Evolutionary conservation across 1,140 invertebrate species (phyloP).

Genomic region (Drosophila gunungcola): DNA sequence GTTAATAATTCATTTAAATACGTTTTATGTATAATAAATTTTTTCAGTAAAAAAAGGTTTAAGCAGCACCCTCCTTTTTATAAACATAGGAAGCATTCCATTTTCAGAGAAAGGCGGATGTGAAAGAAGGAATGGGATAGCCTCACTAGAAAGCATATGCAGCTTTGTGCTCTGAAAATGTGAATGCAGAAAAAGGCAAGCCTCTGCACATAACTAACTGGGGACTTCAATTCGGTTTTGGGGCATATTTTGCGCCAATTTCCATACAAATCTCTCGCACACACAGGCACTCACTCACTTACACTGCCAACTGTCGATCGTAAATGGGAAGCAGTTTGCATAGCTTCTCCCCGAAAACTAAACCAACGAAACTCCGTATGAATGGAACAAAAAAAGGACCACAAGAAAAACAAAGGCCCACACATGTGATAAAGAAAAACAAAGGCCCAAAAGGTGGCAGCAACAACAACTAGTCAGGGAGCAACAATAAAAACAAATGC

Average conservation of each 20-base stretch:
- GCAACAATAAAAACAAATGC: constrained; percentile 35
- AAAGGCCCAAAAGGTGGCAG: constrained; percentile 41
- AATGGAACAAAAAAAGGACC: constrained; percentile 64
- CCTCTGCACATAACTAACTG: constrained; percentile 58
- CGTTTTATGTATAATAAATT: too few species aligned
- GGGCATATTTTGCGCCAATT: constrained; percentile 80
- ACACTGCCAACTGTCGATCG: constrained; percentile 57
- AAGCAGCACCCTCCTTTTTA: too few species aligned
- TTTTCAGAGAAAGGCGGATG: constrained; percentile 2
- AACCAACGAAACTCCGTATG: constrained; percentile 37
- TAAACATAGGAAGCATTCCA: not conserved
- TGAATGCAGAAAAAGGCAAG: constrained; percentile 37
- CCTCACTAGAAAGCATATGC: constrained; percentile 13
- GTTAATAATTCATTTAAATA: too few species aligned
- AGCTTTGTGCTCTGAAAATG: constrained; percentile 14
- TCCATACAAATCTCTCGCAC: constrained; percentile 63
- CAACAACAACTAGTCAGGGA: constrained; percentile 22
- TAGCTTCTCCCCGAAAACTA: constrained; percentile 10
- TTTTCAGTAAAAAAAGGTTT: too few species aligned
- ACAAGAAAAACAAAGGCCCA: constrained; percentile 54
- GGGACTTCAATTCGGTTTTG: constrained; percentile 55
- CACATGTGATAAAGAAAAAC: constrained; percentile 62
- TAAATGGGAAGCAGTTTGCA: constrained; percentile 54
- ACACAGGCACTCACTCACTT: constrained; percentile 24
- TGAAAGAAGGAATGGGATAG: constrained; percentile 7